Conservation (phyloP, 64 coral and sea anemone genomes). For the Anthopleura sola region DNA sequence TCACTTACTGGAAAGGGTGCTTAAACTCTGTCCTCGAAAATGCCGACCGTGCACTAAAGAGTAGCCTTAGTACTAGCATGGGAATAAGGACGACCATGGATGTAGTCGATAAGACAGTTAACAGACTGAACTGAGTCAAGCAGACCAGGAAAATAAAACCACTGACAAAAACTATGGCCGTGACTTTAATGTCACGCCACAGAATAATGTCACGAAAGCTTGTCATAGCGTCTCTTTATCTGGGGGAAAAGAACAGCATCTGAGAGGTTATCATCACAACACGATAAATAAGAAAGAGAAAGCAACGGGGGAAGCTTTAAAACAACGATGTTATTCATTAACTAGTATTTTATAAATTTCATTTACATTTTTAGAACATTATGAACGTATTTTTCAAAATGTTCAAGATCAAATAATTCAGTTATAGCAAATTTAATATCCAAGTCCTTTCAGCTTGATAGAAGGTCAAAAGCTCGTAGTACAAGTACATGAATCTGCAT, state of each 20-base stretch:
- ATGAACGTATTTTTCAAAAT: too few relatives aligned
- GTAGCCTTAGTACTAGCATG: constrained; percentile 68
- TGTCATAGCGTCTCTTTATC: not conserved
- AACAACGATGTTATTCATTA: too few relatives aligned
- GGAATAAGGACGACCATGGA: constrained; percentile 71
- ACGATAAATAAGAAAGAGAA: not conserved
- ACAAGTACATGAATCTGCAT: too few relatives aligned
- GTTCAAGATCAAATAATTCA: not conserved
- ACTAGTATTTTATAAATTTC: too few relatives aligned
- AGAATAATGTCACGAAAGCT: constrained; percentile 61
- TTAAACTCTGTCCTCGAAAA: constrained; percentile 69
- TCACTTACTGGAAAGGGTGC: constrained; percentile 74
- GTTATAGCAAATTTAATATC: too few relatives aligned
- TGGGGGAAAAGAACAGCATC: constrained; percentile 3
- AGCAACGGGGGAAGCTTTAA: too few relatives aligned
- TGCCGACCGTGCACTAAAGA: constrained; percentile 66
- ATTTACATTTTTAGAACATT: too few relatives aligned
- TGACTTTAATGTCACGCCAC: constrained; percentile 84
- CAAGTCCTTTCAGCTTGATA: too few relatives aligned
- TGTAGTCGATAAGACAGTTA: constrained; percentile 64
- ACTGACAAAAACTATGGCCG: constrained; percentile 65
- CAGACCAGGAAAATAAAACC: constrained; percentile 71
- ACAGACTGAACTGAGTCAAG: constrained; percentile 80
- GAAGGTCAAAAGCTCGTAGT: too few relatives aligned
- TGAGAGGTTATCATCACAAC: not conserved